Percentiles rank a stretch among this genome's conserved stretches.
These are phyloP conservation scores for Calephelis perditalis DNA, from an alignment of 2,888 invertebrate genomes.

Conservation along the genomic window DNA sequence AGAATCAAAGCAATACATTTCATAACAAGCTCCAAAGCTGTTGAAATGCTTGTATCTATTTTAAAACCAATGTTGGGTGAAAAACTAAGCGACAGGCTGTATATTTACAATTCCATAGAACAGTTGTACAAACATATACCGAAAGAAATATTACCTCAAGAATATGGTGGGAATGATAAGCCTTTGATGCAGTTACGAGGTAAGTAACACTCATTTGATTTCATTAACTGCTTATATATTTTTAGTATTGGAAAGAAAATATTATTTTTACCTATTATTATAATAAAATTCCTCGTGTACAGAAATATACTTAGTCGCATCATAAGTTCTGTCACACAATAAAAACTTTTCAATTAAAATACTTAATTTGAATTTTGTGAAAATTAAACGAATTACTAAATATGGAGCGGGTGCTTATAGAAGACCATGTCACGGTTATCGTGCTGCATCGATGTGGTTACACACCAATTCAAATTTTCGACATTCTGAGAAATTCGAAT, in stretches of 20 bases:
- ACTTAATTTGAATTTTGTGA: too few species aligned
- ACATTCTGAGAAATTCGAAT: too few species aligned
- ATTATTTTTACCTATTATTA: neutral
- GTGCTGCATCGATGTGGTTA: too few species aligned
- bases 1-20: slow-evolving; percentile 30
- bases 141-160: too few species aligned
- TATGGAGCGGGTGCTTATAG: too few species aligned
- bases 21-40: slow-evolving; percentile 27
- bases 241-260: too few species aligned
- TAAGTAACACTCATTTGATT: slow-evolving; percentile 30
- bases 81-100: slow-evolving; percentile 42
- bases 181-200: slow-evolving; percentile 34
- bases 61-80: slow-evolving; percentile 42
- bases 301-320: neutral
- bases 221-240: neutral
- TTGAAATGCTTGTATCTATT: slow-evolving; percentile 28
- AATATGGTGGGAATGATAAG: slow-evolving; percentile 22
- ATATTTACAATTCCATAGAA: slow-evolving; percentile 37
- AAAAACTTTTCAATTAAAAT: too few species aligned
- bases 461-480: too few species aligned
- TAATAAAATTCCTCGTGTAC: neutral
- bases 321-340: too few species aligned
- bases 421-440: too few species aligned
- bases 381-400: too few species aligned
- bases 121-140: slow-evolving; percentile 35